These are phyloP conservation scores for Chelonus insularis DNA, from an alignment of 1,140 invertebrate genomes.

Conservation along the genomic window DNA sequence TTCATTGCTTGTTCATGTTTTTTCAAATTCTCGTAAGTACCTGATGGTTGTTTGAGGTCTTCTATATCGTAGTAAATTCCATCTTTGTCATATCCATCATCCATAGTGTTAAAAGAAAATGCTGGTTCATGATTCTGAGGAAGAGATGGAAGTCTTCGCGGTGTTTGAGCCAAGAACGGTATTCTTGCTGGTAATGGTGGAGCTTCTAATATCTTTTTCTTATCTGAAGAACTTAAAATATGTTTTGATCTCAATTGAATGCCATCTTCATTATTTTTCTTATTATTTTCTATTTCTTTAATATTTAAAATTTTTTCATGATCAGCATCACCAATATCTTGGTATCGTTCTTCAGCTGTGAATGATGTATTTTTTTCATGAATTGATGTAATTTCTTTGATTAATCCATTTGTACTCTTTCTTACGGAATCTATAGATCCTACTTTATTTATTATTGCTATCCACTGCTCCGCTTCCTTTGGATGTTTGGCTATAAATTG, in stretches of 20 bases:
- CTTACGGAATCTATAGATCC: neutral
- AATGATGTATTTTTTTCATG: neutral
- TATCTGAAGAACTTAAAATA: too few species aligned
- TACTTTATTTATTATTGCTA: conserved; percentile 35
- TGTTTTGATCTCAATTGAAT: conserved; percentile 5
- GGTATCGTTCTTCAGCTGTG: conserved; percentile 22
- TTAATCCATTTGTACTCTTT: neutral
- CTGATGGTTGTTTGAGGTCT: conserved; percentile 38
- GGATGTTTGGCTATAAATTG: conserved; percentile 44
- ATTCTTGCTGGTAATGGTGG: conserved; percentile 44
- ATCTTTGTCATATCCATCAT: conserved; percentile 46
- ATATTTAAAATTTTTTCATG: neutral
- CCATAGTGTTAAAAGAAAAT: conserved; percentile 13
- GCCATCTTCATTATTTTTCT: neutral
- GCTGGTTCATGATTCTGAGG: conserved; percentile 29
- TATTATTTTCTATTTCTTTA: neutral
- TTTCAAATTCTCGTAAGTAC: conserved; percentile 41
- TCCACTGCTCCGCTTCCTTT: conserved; percentile 52
- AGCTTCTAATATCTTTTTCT: conserved; percentile 13
- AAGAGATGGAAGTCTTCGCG: conserved; percentile 45
- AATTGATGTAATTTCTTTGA: neutral
- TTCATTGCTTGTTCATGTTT: conserved; percentile 10
- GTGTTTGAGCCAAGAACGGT: conserved; percentile 40
- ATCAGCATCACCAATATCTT: conserved; percentile 19
- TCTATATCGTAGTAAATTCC: conserved; percentile 54